Percentiles rank a stretch among this genome's conserved stretches.
Conservation (phyloP, 2,797 vertebrate species). For the Pygocentrus nattereri region DNA sequence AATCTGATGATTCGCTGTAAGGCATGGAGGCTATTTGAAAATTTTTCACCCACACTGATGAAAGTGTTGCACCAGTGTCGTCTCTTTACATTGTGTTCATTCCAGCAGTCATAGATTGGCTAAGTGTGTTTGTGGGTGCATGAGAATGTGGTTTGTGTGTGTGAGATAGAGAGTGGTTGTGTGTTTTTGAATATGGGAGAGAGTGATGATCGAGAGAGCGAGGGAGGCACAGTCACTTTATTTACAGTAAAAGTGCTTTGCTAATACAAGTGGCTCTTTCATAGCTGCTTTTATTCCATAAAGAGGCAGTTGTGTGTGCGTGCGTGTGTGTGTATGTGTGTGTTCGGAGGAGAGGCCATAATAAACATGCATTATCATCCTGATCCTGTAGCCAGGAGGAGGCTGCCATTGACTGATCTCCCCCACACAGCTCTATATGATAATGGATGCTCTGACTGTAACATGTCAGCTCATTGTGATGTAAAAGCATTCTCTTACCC, state of each 20-base stretch:
- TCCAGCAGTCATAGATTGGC: constrained; percentile 61
- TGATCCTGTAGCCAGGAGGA: constrained; percentile 44
- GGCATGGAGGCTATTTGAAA: constrained; percentile 50
- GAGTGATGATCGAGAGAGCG: constrained; percentile 46
- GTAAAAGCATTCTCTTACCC: constrained; percentile 76
- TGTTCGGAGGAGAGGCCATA: constrained; percentile 70
- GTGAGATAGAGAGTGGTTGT: neutral
- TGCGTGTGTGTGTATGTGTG: constrained; percentile 50
- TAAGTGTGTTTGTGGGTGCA: constrained; percentile 25
- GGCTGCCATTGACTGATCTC: constrained; percentile 52
- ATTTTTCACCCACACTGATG: constrained; percentile 50
- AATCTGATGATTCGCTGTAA: constrained; percentile 59
- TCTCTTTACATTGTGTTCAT: constrained; percentile 62
- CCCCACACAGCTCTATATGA: constrained; percentile 78
- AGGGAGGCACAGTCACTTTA: constrained; percentile 72
- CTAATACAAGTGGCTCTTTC: constrained; percentile 76
- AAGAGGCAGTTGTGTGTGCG: constrained; percentile 41
- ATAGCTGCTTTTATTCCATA: constrained; percentile 74
- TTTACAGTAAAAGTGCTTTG: constrained; percentile 81
- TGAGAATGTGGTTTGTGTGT: neutral
- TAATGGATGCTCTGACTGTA: constrained; percentile 81
- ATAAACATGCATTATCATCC: constrained; percentile 83
- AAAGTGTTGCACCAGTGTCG: constrained; percentile 35
- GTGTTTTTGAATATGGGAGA: constrained; percentile 16
- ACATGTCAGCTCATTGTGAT: constrained; percentile 84